Conservation (phyloP, 2,888 invertebrate species). For the Bugulina stolonifera region DNA sequence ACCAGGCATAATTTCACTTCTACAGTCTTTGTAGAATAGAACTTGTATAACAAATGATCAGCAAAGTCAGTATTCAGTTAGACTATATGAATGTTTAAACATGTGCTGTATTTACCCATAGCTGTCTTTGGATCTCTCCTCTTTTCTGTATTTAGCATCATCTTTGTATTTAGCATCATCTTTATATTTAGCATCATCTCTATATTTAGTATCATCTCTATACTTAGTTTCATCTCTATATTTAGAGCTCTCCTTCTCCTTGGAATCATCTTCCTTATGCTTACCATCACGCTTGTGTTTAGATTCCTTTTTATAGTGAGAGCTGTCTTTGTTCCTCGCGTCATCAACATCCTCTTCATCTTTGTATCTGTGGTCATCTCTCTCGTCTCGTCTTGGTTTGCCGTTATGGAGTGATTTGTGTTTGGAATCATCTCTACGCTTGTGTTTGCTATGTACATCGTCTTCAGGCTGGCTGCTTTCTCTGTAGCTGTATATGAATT, state of each 20-base stretch:
- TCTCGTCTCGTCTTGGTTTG: no score
- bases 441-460: no score
- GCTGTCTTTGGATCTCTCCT: no score
- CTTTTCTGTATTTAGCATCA: conserved; percentile 17
- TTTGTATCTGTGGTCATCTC: neutral
- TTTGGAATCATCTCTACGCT: neutral
- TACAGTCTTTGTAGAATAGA: neutral
- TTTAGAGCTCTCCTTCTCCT: neutral
- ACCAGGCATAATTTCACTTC: no score
- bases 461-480: no score
- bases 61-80: neutral
- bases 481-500: no score
- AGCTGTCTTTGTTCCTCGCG: neutral
- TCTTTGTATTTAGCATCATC: conserved; percentile 21
- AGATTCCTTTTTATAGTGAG: neutral
- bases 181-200: conserved; percentile 16
- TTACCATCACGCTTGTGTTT: neutral
- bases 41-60: neutral
- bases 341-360: neutral
- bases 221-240: conserved; percentile 1
- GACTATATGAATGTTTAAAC: neutral
- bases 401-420: no score
- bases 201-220: conserved; percentile 10
- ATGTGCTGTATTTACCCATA: no score
- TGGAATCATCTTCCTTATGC: conserved; percentile 18